These are phyloP conservation scores for Brachypalpus laphriformis DNA, from an alignment of 2,888 invertebrate species.

Conservation along the genomic window DNA sequence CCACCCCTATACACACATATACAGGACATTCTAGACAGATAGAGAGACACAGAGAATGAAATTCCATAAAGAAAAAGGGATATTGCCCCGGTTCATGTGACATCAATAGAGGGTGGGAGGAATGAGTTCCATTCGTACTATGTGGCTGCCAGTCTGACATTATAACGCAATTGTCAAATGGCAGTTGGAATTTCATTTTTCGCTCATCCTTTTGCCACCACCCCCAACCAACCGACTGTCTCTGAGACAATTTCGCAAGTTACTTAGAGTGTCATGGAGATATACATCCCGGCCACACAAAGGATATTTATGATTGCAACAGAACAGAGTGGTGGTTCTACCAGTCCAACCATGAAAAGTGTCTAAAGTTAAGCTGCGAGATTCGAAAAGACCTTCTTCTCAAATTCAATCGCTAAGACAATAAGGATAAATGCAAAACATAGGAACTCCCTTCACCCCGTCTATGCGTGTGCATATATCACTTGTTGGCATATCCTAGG, in stretches of 20 bases:
- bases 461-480: background rate
- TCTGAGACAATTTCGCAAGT: constrained; percentile 50
- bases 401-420: constrained; percentile 49
- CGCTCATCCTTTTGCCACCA: background rate
- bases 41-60: constrained; percentile 43
- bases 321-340: constrained; percentile 1
- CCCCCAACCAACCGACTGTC: background rate
- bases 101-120: constrained; percentile 8
- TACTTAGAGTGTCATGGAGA: constrained; percentile 57
- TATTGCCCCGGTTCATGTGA: constrained; percentile 58
- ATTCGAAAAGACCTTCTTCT: constrained; percentile 39
- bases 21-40: constrained; percentile 42
- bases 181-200: constrained; percentile 69
- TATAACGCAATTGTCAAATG: constrained; percentile 67
- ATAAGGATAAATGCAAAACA: constrained; percentile 37
- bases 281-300: constrained; percentile 28
- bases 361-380: constrained; percentile 19
- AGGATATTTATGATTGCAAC: constrained; percentile 60
- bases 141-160: constrained; percentile 57
- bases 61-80: constrained; percentile 60
- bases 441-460: background rate
- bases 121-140: background rate
- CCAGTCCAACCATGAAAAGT: constrained; percentile 1
- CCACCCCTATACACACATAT: constrained; percentile 18
- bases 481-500: constrained; percentile 52